Base-by-base conservation (phyloP, 2,113 vertebrate species). In the Catharus fuscescens region DNA sequence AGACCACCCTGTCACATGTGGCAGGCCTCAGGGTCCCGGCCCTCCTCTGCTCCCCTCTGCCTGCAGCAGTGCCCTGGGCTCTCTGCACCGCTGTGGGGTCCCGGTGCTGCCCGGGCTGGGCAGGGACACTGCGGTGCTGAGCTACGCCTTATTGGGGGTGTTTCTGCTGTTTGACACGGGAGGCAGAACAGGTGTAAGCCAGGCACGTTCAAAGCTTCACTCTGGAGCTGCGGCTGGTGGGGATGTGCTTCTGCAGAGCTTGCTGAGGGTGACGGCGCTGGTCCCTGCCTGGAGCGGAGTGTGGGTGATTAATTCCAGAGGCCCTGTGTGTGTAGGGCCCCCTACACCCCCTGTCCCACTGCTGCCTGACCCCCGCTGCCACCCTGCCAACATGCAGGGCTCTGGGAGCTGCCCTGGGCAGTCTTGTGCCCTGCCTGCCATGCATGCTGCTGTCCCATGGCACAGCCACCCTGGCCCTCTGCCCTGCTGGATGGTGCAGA, bases 81-180 rank as follows among this genome's bases (percentile, higher is more conserved):
- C 1, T 18, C 18, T 2, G 17, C 36, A 8, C 9, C 21, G 0
- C 11, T 9, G 8, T 8, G 32, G 64, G 88, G n/a, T 2, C 7
- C 0, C 3, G 1, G 31, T 12, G 70, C 28, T 36, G n/a, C 24
- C 10, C 0, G 47, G 5, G 62, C 9, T 6, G 77, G 57, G 57
- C 44, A 38, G 50, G 52, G 31, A 16, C 3, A 2, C 65, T 28
- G 52, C 2, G 0, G 34, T 36, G 61, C 80, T 50, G 57, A 53
- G 38, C 29, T 69, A 2, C 0, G 0, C 4, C 9, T 12, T 21
- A 0, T 0, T 0, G 29, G n/a, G 44, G 6, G 10, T 52, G 36
- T 70, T 70, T 8, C 10, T 71, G 3, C 2, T 0, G 16, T 13
- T 70, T 7, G 45, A 13, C 57, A 25, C 32, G 3, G 12, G 12